Base-by-base conservation (phyloP, 2,797 vertebrate genomes). In the Microctenopoma steveboyesi region DNA sequence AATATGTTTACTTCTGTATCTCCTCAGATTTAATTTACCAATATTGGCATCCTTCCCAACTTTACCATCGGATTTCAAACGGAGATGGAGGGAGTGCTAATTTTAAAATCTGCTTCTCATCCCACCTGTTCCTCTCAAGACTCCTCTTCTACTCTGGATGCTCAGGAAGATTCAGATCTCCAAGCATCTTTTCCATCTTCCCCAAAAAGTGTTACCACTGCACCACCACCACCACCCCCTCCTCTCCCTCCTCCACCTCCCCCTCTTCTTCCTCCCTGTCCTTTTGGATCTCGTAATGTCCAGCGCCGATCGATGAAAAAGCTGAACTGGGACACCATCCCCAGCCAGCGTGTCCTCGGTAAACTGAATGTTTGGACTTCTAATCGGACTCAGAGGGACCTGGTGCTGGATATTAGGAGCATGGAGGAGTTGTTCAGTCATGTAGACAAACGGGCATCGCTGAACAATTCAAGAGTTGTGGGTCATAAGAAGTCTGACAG, bases 381-480 rank as follows among this genome's bases (percentile, higher is more conserved):
- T 2, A 85, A 88, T 37, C 85, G 84, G 11, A 61, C 73, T 1
- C 83, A 90, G 45, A 89, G 92, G 53, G 78, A 93, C 47, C 80
- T 95, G 37, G 83, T 91, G 22, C 88, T 96, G 79, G 93, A 96
- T 62, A 89, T 93, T 1, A 64, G 67, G 22, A 89, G 90, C 72
- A 95, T 96, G 76, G 95, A 96, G 67, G 94, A 95, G 85, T 77
- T 96, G 43, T 96, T 96, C 77, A 92, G 93, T 69, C 91, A 92
- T 1, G 82, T 77, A 0, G 94, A 94, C 45, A 86, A 86, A 39
- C 76, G 69, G 16, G 55, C 76, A 3, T 78, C 78, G 0, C 35
- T 85, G 1, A 78, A 64, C 18, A 65, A 10, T 16, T 83, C 79
- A 14, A 83, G 64, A 9, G 13, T 35, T 1, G 33, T 56, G 11